phyloP scores from a whole-genome alignment of 2,113 vertebrate species.

The Catharus minimus region DNA sequence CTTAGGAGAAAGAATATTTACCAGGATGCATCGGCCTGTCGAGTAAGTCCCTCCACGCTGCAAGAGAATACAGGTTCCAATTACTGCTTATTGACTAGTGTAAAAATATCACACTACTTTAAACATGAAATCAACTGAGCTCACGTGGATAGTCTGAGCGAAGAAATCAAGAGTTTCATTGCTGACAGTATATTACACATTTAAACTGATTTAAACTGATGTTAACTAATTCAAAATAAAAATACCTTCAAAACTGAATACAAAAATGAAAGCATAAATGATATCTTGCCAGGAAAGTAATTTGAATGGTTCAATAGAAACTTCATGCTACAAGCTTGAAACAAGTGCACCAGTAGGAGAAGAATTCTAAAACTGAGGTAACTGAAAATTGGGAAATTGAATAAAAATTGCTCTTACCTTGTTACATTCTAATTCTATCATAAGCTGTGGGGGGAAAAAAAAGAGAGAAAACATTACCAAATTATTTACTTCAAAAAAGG shows the following conservation, averaged over 20 bases:
- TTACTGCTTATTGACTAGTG: neutral
- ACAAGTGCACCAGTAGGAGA: neutral
- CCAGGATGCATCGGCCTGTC: slow-evolving; percentile 45
- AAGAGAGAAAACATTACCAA: neutral
- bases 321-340: neutral
- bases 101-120: neutral
- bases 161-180: neutral
- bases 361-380: neutral
- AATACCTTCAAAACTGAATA: neutral
- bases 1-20: slow-evolving; percentile 4
- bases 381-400: neutral
- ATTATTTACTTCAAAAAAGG: neutral
- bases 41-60: slow-evolving; percentile 62
- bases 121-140: neutral
- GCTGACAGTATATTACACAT: neutral
- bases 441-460: neutral
- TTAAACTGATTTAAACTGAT: neutral
- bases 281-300: neutral
- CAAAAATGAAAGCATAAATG: neutral
- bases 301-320: neutral
- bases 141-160: neutral
- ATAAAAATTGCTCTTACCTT: slow-evolving; percentile 44
- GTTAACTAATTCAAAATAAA: neutral
- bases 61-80: neutral
- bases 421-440: slow-evolving; percentile 51